A percentile compares a stretch with the other conserved stretches of the same genome.
These are phyloP conservation scores for Elgonia sp. DNA, from an alignment of 2,888 invertebrate species.

Conservation along the genomic window DNA sequence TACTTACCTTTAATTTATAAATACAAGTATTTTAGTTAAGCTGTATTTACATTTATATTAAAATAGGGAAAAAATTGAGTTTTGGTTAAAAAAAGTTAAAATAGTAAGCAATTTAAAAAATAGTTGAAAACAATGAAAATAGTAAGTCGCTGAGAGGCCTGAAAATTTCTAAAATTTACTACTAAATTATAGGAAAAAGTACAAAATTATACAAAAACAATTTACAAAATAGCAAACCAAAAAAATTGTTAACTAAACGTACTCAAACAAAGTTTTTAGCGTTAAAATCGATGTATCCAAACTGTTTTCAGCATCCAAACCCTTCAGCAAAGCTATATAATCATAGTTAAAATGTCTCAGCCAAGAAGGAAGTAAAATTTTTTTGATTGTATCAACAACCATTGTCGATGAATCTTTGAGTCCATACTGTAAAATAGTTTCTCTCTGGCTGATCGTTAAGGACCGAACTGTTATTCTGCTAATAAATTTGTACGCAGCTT, in stretches of 20 bases:
- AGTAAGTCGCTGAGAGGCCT: no score
- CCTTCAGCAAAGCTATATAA: slow-evolving; percentile 91
- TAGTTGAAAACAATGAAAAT: no score
- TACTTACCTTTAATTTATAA: no score
- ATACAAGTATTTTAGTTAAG: no score
- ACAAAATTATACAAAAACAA: background rate
- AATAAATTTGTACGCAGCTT: slow-evolving; percentile 88
- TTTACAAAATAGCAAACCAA: no score
- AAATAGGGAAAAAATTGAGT: no score
- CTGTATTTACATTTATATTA: no score
- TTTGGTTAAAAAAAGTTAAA: no score
- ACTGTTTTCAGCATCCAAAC: slow-evolving; percentile 92
- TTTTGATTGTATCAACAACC: slow-evolving; percentile 87
- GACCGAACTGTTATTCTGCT: slow-evolving; percentile 88
- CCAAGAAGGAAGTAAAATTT: slow-evolving; percentile 92
- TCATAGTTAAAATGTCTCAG: slow-evolving; percentile 91
- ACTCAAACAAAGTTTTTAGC: slow-evolving; percentile 88
- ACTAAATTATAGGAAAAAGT: background rate
- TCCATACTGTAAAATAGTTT: slow-evolving; percentile 89
- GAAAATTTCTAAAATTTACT: no score
- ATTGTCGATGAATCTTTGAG: slow-evolving; percentile 89
- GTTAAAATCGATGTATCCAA: slow-evolving; percentile 89
- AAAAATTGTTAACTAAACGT: no score
- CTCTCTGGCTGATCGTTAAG: slow-evolving; percentile 90
- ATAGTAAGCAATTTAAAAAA: no score